Base-by-base conservation (phyloP, 2,888 invertebrate genomes). In the Campaea margaritaria region DNA sequence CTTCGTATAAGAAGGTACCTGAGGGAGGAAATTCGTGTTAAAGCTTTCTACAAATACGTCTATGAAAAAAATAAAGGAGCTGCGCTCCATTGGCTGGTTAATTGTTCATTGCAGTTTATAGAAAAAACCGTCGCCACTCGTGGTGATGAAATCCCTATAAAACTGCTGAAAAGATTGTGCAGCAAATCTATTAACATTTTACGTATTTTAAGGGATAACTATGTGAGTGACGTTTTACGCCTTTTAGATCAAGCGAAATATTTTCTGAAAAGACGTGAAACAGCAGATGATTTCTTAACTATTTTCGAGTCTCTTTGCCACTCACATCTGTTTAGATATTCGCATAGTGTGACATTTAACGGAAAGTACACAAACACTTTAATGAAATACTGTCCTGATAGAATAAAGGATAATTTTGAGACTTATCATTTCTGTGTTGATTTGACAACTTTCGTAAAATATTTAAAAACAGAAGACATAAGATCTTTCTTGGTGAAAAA, bases 1-100 rank as follows among this genome's bases (percentile, higher is more conserved):
- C 72, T 86, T 11, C 70, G 75, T 16, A 80, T 90, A 43, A 76
- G 87, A 72, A 74, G 87, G 2, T 69, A 82, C 51, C 69, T 89
- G 12, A 83, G 78, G 67, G 83, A 86, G 14, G 79, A 81, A 70
- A 59, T 56, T 39, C 77, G 89, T n/a, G 81, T 79, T 15, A 85
- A 89, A 71, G 65, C 60, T 0, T 89, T 89, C 64, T 89, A 79
- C 62, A 65, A 76, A n/a, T 79, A 80, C 51, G 68, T 78, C 8
- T 74, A 77, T 64, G 64, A 75, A 15, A 66, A 62, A 11, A 61
- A 76, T 53, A 11, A 66, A 2, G 55, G 74, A 2, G 61, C 53
- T 0, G 76, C 84, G 16, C 36, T 79, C 0, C 86, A 82, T 68
- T 89, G 88, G 88, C 64, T 88, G 27, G 76, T 78, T 28, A 60